Percentiles rank a stretch among this genome's conserved stretches.
These are phyloP conservation scores for Lepisosteus osseus DNA, from an alignment of 2,113 vertebrate genomes.

Conservation along the genomic window DNA sequence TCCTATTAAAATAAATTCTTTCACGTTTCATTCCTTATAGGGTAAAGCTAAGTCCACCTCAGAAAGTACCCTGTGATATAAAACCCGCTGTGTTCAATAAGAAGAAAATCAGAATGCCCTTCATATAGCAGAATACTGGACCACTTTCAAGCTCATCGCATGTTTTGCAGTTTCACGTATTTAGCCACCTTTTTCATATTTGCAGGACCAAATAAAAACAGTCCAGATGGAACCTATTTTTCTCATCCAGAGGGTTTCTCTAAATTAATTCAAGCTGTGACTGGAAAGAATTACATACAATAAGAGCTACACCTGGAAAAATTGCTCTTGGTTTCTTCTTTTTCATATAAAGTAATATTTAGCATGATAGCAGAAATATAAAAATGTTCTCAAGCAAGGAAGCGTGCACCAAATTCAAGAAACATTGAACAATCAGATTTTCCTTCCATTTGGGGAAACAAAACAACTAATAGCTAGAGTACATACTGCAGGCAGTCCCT, in stretches of 20 bases:
- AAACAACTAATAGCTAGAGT: too few species aligned
- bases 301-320: background rate
- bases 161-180: background rate
- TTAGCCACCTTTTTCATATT: conserved; percentile 31
- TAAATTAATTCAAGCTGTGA: conserved; percentile 37
- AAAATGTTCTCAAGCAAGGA: too few species aligned
- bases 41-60: background rate
- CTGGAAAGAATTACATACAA: conserved; percentile 51
- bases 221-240: conserved; percentile 64
- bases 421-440: too few species aligned
- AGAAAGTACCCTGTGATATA: background rate
- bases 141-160: too few species aligned
- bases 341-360: too few species aligned
- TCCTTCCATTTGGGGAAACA: too few species aligned
- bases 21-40: background rate
- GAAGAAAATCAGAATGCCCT: background rate
- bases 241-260: conserved; percentile 38
- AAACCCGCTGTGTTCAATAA: background rate
- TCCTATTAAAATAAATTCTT: background rate
- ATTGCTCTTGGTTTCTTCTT: too few species aligned
- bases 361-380: too few species aligned
- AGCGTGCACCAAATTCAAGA: too few species aligned
- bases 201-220: conserved; percentile 32
- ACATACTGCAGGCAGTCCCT: too few species aligned
- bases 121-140: too few species aligned